phyloP scores from a whole-genome alignment of 2,113 vertebrate genomes.

The Sinocyclocheilus maitianheensis region DNA sequence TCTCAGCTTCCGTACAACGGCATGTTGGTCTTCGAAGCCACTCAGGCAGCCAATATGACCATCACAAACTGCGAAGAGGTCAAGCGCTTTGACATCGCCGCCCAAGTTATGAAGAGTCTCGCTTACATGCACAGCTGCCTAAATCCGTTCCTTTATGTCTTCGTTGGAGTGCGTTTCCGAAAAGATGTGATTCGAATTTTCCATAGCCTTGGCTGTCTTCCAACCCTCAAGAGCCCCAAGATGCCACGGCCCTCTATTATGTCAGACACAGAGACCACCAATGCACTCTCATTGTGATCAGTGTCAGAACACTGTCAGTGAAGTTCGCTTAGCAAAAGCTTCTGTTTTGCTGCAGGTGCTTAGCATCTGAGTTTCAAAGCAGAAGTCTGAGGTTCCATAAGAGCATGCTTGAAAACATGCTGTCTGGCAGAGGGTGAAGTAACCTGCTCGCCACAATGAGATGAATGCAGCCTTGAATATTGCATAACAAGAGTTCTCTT shows the following conservation, averaged over 20 bases:
- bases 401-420: neutral
- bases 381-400: neutral
- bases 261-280: constrained; percentile 75
- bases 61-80: constrained; percentile 67
- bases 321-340: neutral
- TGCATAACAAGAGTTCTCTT: neutral
- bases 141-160: constrained; percentile 87
- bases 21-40: constrained; percentile 75
- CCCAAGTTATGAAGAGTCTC: constrained; percentile 80
- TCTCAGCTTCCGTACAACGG: constrained; percentile 86
- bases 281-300: constrained; percentile 72
- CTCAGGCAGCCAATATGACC: constrained; percentile 62
- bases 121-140: constrained; percentile 88
- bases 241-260: constrained; percentile 64
- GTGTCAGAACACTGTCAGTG: neutral
- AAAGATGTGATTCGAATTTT: constrained; percentile 71
- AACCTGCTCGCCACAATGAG: neutral
- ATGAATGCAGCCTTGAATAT: neutral
- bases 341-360: neutral
- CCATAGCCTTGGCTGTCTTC: constrained; percentile 49
- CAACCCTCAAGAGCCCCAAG: constrained; percentile 29
- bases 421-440: neutral
- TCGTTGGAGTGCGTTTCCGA: constrained; percentile 83
- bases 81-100: constrained; percentile 63
- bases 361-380: neutral